A percentile compares a stretch with the other conserved stretches of the same genome.
Evolutionary conservation across 1,140 invertebrate species (phyloP).

Genomic region (Nasonia longicornis): DNA sequence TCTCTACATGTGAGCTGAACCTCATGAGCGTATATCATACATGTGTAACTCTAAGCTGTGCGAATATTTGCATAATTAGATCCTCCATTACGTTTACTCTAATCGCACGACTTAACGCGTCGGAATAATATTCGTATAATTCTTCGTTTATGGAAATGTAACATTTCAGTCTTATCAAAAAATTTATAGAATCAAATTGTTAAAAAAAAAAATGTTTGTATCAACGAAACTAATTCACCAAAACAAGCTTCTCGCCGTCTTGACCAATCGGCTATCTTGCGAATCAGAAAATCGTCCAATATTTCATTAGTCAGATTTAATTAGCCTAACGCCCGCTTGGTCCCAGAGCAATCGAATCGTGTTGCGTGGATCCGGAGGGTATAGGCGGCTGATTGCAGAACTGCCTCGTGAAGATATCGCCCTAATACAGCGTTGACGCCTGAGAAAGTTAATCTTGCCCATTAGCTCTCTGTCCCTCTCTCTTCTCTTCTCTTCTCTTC

Average conservation of each 20-base stretch:
- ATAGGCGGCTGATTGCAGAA: not conserved
- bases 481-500: too few species aligned
- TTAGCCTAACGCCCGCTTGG: not conserved
- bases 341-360: not conserved
- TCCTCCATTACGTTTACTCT: not conserved
- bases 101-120: not conserved
- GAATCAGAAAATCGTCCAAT: not conserved
- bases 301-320: conserved; percentile 6
- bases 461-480: not conserved
- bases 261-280: not conserved
- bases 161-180: too few species aligned
- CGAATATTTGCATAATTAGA: not conserved
- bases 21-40: not conserved
- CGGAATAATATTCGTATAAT: too few species aligned
- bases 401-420: conserved; percentile 3
- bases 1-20: not conserved
- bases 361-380: not conserved
- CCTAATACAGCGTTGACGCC: not conserved
- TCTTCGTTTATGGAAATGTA: too few species aligned
- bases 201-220: too few species aligned
- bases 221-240: too few species aligned
- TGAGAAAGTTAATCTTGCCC: conserved; percentile 2
- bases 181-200: too few species aligned
- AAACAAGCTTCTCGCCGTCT: not conserved
- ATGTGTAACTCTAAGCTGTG: not conserved